Evolutionary conservation across 2,888 invertebrate genomes (phyloP), one percentile per base, ranked within the genome.

Genomic region (Platynereis dumerilii): DNA sequence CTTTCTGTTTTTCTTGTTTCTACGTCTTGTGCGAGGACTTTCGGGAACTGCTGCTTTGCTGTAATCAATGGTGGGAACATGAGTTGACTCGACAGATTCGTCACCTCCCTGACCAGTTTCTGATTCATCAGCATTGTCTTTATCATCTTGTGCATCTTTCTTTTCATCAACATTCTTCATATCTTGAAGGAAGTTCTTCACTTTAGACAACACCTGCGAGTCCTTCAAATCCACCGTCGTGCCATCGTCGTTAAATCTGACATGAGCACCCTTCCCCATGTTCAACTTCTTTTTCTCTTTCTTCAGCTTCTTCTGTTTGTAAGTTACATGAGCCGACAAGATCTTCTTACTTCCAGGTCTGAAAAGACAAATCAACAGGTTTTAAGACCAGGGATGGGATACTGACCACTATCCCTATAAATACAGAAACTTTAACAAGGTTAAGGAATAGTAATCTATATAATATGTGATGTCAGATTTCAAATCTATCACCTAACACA

Each of bases 241-340:
- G 5, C 76, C 79, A 60, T 78, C 77, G 52, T 75, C 69, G 62
- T 77, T 77, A 74, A 79, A 80, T 44, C 65, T 68, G 17, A 76
- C 67, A 64, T 80, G 78, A 2, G 60, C 58, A 17, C 68, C 69
- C 67, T 69, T 74, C 24, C 75, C 69, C 60, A 76, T 66, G 58
- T 77, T 74, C 12, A 78, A 61, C 17, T 63, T 54, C 59, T 70
- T 65, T 7, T 73, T 69, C 22, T 64, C 62, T 27, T 69, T 53
- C 27, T 69, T 68, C 3, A 76, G 67, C 44, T 74, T 69, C 65
- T 66, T 76, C n/a, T 75, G 71, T 62, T 70, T 75, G 67, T 72
- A 78, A 10, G 67, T 72, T 20, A 78, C 70, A 58, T 71, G 69
- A 22, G 73, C 76, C 55, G 62, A 20, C 10, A 20, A 1, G 22